Conservation (phyloP, 2,888 invertebrate genomes). For the Neoscelio sp. region DNA sequence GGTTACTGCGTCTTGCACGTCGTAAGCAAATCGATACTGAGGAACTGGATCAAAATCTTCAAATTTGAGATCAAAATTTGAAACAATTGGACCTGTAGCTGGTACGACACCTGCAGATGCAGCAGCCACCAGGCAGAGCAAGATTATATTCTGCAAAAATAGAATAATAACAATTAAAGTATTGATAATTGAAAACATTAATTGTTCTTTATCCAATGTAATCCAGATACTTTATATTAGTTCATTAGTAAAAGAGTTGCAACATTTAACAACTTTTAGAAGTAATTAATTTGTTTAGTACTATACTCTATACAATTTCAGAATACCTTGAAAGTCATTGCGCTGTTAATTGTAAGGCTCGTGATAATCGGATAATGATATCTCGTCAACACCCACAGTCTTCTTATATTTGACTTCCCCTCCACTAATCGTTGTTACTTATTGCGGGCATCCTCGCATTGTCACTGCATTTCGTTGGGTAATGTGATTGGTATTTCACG, state of each 20-base stretch:
- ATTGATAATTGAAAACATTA: neutral
- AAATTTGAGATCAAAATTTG: too few relatives aligned
- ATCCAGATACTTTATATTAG: too few relatives aligned
- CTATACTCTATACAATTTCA: too few relatives aligned
- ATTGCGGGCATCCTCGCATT: conserved; percentile 22
- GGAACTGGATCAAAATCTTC: conserved; percentile 77
- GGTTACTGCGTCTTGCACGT: conserved; percentile 78
- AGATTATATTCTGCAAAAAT: conserved; percentile 60
- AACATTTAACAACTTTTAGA: too few relatives aligned
- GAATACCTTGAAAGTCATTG: neutral
- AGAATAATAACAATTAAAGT: conserved; percentile 1
- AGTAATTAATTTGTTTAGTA: too few relatives aligned
- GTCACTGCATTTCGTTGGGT: conserved; percentile 47
- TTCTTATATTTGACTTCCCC: conserved; percentile 3
- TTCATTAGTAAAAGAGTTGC: too few relatives aligned
- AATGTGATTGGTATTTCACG: conserved; percentile 56
- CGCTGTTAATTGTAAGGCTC: neutral
- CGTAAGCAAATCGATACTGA: conserved; percentile 79
- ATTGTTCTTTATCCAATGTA: neutral
- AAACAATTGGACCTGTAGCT: conserved; percentile 69
- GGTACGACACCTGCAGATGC: conserved; percentile 48
- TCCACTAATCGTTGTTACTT: conserved; percentile 4
- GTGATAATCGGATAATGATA: conserved; percentile 1
- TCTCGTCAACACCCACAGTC: neutral
- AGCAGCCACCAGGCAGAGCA: neutral